Evolutionary conservation across 2,797 vertebrate species (phyloP).

Genomic region (Sphenodon punctatus): DNA sequence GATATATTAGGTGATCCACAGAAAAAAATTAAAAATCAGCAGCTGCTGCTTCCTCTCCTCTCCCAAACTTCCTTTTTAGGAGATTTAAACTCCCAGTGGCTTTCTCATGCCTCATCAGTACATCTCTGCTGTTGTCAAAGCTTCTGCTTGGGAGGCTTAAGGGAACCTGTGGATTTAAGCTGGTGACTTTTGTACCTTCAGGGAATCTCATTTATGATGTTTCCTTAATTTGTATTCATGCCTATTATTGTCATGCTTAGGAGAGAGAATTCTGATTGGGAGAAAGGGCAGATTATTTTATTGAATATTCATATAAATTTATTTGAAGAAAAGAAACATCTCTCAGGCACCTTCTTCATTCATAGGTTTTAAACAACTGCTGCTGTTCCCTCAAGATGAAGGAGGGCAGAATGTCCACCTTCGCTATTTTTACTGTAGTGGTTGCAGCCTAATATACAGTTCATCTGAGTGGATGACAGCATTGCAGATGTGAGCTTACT

Average conservation of each 20-base stretch:
- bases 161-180: no score
- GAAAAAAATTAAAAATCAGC: no score
- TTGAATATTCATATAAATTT: background rate
- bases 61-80: no score
- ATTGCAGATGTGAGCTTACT: background rate
- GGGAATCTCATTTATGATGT: background rate
- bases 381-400: background rate
- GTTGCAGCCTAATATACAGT: background rate
- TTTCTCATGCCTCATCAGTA: no score
- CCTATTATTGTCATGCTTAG: background rate
- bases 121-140: no score
- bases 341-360: background rate
- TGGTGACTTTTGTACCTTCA: no score
- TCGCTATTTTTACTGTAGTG: background rate
- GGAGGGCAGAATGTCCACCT: background rate
- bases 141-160: no score
- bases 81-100: no score
- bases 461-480: background rate
- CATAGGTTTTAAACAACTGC: background rate
- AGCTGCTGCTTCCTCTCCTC: no score
- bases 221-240: background rate
- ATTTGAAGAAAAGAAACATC: background rate
- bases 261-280: background rate
- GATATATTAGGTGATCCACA: no score
- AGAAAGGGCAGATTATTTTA: background rate